phyloP scores from a whole-genome alignment of 2,113 vertebrate species.

The Meleagris gallopavo region DNA sequence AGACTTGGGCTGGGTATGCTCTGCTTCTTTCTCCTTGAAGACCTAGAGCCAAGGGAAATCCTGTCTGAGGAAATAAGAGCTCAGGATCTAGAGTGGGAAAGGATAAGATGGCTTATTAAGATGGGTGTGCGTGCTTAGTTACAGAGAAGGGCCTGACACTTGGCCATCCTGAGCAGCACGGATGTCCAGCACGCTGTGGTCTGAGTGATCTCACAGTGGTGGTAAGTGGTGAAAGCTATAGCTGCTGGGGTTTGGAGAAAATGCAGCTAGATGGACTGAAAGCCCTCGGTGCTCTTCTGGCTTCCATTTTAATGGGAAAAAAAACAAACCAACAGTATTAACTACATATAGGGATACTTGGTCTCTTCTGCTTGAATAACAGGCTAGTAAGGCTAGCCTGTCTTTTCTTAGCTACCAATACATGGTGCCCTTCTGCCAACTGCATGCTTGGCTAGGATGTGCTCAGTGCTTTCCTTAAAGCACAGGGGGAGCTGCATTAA shows the following conservation, averaged over 20 bases:
- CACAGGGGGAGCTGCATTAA: not conserved
- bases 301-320: not conserved
- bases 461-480: not conserved
- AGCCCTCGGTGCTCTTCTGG: not conserved
- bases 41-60: conserved; percentile 9
- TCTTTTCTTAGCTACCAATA: not conserved
- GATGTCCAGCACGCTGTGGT: fast-evolving
- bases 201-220: not conserved
- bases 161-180: not conserved
- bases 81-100: not conserved
- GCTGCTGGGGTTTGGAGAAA: not conserved
- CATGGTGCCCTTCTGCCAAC: not conserved
- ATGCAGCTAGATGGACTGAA: not conserved
- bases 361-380: not conserved
- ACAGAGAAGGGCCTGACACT: not conserved
- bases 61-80: conserved; percentile 40
- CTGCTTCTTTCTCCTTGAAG: conserved; percentile 33
- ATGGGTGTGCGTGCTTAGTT: not conserved
- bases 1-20: not conserved
- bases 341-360: not conserved
- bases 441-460: not conserved
- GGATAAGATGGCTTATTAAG: not conserved
- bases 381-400: not conserved
- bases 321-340: not conserved
- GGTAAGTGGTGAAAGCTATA: not conserved